Base-by-base conservation (phyloP, 2,113 vertebrate genomes). In the Falco punctatus region DNA sequence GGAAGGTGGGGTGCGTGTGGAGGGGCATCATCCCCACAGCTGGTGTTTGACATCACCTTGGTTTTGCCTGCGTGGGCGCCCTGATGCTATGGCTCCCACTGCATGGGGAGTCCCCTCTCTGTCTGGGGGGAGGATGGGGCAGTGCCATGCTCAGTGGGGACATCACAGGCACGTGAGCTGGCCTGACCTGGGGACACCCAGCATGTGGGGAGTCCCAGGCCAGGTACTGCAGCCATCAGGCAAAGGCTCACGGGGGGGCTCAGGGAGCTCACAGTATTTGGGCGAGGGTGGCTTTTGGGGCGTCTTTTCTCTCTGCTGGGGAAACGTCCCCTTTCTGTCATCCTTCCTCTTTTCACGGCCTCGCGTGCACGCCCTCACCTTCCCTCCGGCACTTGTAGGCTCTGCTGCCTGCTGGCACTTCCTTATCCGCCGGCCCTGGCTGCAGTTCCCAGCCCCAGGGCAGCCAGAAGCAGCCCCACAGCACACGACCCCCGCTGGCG, bases 311-410 rank as follows among this genome's bases (percentile, higher is more conserved):
- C 38, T 40, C 27, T 32, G 69, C 54, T 87, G 64, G 67, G 30
- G 74, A 93, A 93, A 93, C 8, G 71, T 93, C 91, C 82, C 59
- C 40, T 88, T 73, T 77, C 35, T 72, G 80, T 44, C 32, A 5
- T 38, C 88, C 96, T 97, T 97, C 96, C 96, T 97, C 94, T 92
- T 96, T 97, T 58, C 8, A 5, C 75, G 51, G 80, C 83, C 67
- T 73, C 5, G 1, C 23, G 16, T 2, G 3, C 27, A 11, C 10
- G 3, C 73, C 81, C 74, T 71, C 15, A 8, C 81, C 78, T 71
- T 62, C 85, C 82, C 84, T 65, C 58, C 1, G 0, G 38, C 15
- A 13, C 46, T 71, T 24, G 1, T 9, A 33, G 67, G 89, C 89
- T 82, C 88, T 2, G 2, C 32, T 8, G 3, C 38, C 49, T 13